Conservation (phyloP, 2,797 vertebrate genomes). For the Anabacerthia variegaticeps region DNA sequence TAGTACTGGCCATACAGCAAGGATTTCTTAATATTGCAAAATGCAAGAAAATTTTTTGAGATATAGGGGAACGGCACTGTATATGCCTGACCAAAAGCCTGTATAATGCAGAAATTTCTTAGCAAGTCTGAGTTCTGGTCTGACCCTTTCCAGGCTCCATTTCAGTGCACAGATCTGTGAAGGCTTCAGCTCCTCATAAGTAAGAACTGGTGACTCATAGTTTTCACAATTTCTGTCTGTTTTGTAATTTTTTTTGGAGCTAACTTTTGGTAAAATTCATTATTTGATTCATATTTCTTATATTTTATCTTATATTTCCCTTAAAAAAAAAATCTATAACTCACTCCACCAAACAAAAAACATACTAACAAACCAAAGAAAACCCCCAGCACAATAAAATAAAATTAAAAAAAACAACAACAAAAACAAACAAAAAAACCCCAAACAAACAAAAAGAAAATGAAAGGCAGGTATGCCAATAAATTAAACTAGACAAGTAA, state of each 20-base stretch:
- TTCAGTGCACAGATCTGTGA: background rate
- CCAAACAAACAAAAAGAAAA: background rate
- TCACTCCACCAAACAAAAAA: accelerated
- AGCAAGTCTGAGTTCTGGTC: background rate
- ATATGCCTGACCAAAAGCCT: background rate
- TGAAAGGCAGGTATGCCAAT: background rate
- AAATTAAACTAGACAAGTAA: background rate
- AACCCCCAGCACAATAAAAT: accelerated
- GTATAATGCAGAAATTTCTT: background rate
- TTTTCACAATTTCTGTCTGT: background rate
- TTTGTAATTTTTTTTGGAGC: background rate
- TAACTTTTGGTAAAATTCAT: background rate
- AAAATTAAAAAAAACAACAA: too few species aligned
- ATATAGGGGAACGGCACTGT: background rate
- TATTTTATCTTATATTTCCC: background rate
- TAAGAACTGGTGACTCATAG: background rate
- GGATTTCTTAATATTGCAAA: background rate
- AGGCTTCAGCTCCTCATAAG: background rate
- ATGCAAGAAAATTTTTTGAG: background rate
- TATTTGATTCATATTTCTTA: background rate
- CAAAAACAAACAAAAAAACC: background rate
- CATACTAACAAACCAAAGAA: background rate
- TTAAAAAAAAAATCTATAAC: background rate
- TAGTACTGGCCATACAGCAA: background rate
- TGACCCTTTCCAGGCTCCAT: background rate